phyloP scores from a whole-genome alignment of 2,113 vertebrate species.

The Centropus unirufus region DNA sequence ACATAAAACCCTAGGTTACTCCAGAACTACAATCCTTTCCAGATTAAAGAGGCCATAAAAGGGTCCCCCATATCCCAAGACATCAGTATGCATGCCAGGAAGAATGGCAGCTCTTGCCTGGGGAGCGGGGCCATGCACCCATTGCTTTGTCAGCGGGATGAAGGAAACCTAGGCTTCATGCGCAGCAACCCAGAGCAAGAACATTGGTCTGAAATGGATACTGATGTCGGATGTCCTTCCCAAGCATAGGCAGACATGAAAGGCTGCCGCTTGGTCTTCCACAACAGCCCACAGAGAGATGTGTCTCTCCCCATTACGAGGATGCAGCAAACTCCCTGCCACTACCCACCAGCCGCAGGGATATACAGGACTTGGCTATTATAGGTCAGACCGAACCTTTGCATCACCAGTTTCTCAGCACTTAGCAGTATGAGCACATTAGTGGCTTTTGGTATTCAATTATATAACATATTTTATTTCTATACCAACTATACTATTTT shows the following conservation, averaged over 20 bases:
- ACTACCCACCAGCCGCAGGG: neutral
- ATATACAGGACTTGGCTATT: neutral
- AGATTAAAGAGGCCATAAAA: neutral
- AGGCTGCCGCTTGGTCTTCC: neutral
- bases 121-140: fast-evolving
- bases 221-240: neutral
- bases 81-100: fast-evolving
- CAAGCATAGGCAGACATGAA: fast-evolving
- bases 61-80: neutral
- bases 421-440: neutral
- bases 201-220: fast-evolving
- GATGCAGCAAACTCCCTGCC: neutral
- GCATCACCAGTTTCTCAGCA: neutral
- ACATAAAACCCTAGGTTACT: neutral
- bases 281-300: fast-evolving
- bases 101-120: neutral
- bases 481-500: neutral
- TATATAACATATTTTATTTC: neutral
- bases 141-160: neutral
- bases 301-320: neutral
- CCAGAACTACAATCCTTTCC: neutral
- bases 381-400: neutral
- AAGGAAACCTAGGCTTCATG: neutral
- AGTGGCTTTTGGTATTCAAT: neutral
- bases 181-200: neutral